phyloP scores from a whole-genome alignment of 2,888 invertebrate species.

The Drosophila mettleri region DNA sequence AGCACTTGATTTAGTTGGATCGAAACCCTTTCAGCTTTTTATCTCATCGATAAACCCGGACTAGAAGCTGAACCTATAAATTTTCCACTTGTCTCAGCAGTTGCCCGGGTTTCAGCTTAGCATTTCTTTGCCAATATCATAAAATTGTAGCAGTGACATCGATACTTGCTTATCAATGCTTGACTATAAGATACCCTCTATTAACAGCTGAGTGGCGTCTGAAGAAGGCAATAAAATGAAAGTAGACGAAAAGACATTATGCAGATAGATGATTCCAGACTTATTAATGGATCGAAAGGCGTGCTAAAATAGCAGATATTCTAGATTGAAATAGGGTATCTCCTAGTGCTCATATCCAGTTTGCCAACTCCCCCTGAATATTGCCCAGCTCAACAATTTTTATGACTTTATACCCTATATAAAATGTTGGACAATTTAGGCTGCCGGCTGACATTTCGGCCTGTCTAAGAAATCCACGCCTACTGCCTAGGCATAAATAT shows the following conservation, averaged over 20 bases:
- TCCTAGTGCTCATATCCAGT: neutral
- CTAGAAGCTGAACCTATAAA: conserved; percentile 46
- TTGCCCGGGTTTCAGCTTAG: conserved; percentile 46
- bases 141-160: conserved; percentile 45
- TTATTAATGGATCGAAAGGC: neutral
- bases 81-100: conserved; percentile 67
- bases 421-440: conserved; percentile 5
- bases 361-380: neutral
- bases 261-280: no score
- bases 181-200: conserved; percentile 11
- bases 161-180: conserved; percentile 26
- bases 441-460: conserved; percentile 35
- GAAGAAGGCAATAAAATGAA: neutral
- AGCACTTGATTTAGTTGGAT: conserved; percentile 16
- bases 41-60: conserved; percentile 56
- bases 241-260: neutral
- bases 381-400: neutral
- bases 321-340: neutral
- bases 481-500: conserved; percentile 66
- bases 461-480: conserved; percentile 22
- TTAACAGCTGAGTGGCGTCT: neutral
- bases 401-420: conserved; percentile 18
- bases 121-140: conserved; percentile 70
- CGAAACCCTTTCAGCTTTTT: conserved; percentile 48
- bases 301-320: neutral